Base-by-base conservation (phyloP, 1,140 invertebrate species). In the Bombus sibiricus region DNA sequence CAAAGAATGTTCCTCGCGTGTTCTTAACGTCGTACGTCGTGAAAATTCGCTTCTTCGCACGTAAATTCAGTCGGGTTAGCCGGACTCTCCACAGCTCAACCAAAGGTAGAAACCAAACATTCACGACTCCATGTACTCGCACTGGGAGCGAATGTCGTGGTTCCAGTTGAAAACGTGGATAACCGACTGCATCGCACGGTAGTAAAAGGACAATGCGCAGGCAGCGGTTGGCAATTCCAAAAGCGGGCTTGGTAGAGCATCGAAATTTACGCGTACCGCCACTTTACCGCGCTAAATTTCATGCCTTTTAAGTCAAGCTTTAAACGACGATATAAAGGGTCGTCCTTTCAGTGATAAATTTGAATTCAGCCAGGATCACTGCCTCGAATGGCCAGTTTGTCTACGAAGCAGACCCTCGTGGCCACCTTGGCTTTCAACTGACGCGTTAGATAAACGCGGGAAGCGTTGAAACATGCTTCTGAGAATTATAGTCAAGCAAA, bases 161-260 rank as follows among this genome's bases (percentile, higher is more conserved):
- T 69, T 74, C 43, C 71, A 53, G 62, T 81, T 79, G 87, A 89
- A 77, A 88, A 84, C 76, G 68, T 64, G 72, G 75, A 89, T 88
- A 86, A 88, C 83, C 87, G 66, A 82, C 78, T 76, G 47, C 68
- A 86, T 59, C 37, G 62, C 22, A 37, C 71, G 80, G 69, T 34
- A 69, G 59, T 88, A 80, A 88, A 84, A 87, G 81, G 72, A 79
- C 86, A 87, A 88, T 72, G 69, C 86, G 57, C 78, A 87, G 69
- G 62, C 74, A 64, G 77, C 37, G 43, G 43, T 53, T 53, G 12
- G 39, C 57, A 28, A 34, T 47, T 13, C 13, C 39, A 6, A 75
- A 82, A 41, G 32, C 10, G 39, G n/a, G 81, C 6, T 41, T 39
- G 72, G 28, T 39, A n/a, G 41, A 66, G 62, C 72, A 41, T 34